phyloP scores from a whole-genome alignment of 2,797 vertebrate genomes.

The Otus scops region DNA sequence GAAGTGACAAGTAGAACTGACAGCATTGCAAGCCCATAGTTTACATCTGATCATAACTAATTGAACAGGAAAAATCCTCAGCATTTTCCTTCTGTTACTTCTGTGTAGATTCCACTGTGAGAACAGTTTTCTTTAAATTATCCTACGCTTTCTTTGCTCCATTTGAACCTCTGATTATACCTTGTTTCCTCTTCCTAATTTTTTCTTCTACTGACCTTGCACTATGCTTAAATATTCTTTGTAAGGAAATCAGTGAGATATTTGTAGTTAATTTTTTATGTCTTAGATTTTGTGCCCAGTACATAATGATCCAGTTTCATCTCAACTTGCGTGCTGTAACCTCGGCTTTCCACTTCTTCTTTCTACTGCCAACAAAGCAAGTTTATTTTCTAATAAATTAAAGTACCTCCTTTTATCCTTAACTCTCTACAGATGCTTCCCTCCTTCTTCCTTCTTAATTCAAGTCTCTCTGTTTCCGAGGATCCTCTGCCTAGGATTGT shows the following conservation, averaged over 20 bases:
- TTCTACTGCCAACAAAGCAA: conserved; percentile 1
- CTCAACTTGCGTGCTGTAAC: not conserved
- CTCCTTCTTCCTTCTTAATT: not conserved
- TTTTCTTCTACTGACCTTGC: not conserved
- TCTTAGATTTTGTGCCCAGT: conserved; percentile 6
- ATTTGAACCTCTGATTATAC: not conserved
- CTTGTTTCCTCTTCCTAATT: not conserved
- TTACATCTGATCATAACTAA: not conserved
- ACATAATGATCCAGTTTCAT: conserved; percentile 25
- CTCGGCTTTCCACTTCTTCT: not conserved
- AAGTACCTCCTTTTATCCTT: not conserved
- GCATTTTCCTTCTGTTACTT: not conserved
- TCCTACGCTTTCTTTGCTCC: not conserved
- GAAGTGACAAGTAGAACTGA: not conserved
- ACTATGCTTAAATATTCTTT: not conserved
- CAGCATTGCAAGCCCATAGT: not conserved
- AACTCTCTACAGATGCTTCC: not conserved
- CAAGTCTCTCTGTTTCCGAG: not conserved
- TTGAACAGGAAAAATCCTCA: not conserved
- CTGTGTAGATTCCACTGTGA: not conserved
- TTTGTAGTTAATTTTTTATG: conserved; percentile 33
- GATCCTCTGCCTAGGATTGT: not conserved
- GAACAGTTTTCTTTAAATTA: not conserved
- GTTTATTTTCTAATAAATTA: conserved; percentile 21
- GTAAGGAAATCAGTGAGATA: not conserved